These are phyloP conservation scores for Noctuana brunneofusca DNA, from an alignment of 2,888 invertebrate species.

Conservation along the genomic window DNA sequence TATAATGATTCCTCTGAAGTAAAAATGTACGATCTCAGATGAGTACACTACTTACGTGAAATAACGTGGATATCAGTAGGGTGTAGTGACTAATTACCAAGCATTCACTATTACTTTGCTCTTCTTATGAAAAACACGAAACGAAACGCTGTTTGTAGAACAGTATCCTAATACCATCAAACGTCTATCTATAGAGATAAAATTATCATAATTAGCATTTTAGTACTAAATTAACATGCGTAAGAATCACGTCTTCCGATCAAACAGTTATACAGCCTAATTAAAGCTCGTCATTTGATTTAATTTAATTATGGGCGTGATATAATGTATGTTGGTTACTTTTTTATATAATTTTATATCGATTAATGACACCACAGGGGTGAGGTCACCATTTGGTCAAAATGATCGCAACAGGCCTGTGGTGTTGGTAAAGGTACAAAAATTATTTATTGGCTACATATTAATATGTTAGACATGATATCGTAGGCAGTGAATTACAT, in stretches of 20 bases:
- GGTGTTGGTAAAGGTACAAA: conserved; percentile 9
- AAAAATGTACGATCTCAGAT: too few species aligned
- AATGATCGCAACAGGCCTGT: conserved; percentile 15
- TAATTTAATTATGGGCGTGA: conserved; percentile 36
- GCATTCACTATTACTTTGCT: background rate
- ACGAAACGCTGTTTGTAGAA: background rate
- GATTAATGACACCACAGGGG: conserved; percentile 33
- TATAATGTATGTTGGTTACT: conserved; percentile 29
- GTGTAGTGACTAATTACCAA: background rate
- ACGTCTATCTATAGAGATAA: conserved; percentile 8
- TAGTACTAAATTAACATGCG: conserved; percentile 28
- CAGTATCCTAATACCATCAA: conserved; percentile 20
- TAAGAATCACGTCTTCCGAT: conserved; percentile 24
- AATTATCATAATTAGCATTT: conserved; percentile 33
- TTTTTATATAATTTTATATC: conserved; percentile 28
- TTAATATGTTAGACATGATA: conserved; percentile 1
- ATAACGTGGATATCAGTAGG: too few species aligned
- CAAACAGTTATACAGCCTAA: conserved; percentile 32
- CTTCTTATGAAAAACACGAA: background rate
- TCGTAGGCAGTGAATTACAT: background rate
- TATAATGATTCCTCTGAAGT: too few species aligned
- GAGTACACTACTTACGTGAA: too few species aligned
- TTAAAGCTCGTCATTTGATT: conserved; percentile 37
- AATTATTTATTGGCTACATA: conserved; percentile 9
- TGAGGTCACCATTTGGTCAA: conserved; percentile 4